These are phyloP conservation scores for Folsomia candida DNA, from an alignment of 2,888 invertebrate genomes.

Conservation along the genomic window DNA sequence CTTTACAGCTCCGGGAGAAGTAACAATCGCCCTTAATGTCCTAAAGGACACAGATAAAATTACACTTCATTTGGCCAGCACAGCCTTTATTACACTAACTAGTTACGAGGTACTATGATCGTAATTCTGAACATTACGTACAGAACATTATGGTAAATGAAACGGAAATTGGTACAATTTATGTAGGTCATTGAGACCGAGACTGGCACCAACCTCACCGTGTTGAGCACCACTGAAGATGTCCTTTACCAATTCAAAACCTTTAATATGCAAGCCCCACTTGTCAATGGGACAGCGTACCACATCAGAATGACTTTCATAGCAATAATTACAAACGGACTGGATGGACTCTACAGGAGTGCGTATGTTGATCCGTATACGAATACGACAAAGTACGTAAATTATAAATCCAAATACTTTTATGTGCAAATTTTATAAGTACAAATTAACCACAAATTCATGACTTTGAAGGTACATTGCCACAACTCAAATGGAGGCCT, in stretches of 20 bases:
- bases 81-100: too few species aligned
- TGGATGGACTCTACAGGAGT: slow-evolving; percentile 42
- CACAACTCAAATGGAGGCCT: slow-evolving; percentile 43
- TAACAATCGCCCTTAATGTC: slow-evolving; percentile 21
- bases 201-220: neutral
- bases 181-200: neutral
- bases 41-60: slow-evolving; percentile 20
- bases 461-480: slow-evolving; percentile 34
- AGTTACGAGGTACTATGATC: too few species aligned
- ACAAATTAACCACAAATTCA: neutral
- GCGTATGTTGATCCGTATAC: slow-evolving; percentile 31
- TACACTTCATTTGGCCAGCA: slow-evolving; percentile 22
- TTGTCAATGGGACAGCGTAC: slow-evolving; percentile 25
- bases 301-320: slow-evolving; percentile 28
- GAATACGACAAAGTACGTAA: slow-evolving; percentile 24
- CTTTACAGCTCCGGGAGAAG: slow-evolving; percentile 28
- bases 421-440: too few species aligned
- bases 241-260: neutral
- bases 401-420: neutral
- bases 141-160: too few species aligned
- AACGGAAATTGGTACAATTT: too few species aligned
- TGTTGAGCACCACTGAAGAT: neutral
- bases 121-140: too few species aligned
- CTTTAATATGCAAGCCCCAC: neutral
- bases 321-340: slow-evolving; percentile 25